Percentiles rank a stretch among this genome's conserved stretches.
Conservation (phyloP, 2,888 invertebrate genomes). For the Chaetoderma sp. region DNA sequence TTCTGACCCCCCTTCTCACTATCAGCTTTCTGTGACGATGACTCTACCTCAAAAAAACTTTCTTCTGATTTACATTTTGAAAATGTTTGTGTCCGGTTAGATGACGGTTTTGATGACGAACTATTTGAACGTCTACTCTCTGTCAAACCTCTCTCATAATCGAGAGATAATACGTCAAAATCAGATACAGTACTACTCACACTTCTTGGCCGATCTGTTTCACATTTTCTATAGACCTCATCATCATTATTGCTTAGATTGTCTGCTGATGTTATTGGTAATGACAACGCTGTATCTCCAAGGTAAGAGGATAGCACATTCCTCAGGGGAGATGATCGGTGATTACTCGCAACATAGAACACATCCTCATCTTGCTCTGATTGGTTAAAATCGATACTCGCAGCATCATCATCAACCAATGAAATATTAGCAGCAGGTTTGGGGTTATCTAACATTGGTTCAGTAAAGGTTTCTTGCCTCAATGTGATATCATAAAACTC, state of each 20-base stretch:
- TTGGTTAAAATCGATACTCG: constrained; percentile 45
- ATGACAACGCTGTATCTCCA: constrained; percentile 14
- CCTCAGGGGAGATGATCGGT: neutral
- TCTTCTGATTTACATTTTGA: constrained; percentile 52
- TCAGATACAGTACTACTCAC: neutral
- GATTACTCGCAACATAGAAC: neutral
- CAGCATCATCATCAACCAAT: constrained; percentile 34
- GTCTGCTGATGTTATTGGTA: constrained; percentile 5
- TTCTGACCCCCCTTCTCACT: constrained; percentile 42
- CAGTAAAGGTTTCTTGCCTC: neutral
- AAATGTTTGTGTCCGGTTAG: constrained; percentile 30
- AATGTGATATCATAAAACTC: no score
- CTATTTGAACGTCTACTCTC: constrained; percentile 27
- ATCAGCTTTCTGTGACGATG: constrained; percentile 7
- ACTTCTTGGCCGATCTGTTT: neutral
- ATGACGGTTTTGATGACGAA: constrained; percentile 17
- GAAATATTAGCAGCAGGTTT: neutral
- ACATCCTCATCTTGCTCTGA: constrained; percentile 24
- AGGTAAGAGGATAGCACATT: constrained; percentile 32
- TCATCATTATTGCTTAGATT: constrained; percentile 2
- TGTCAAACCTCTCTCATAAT: constrained; percentile 27
- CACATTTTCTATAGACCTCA: neutral
- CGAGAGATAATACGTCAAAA: no score
- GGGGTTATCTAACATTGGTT: neutral
- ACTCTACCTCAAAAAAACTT: constrained; percentile 49